Evolutionary conservation across 1,140 invertebrate species (phyloP), one percentile per base, ranked within the genome.

Genomic region (Popillia japonica): DNA sequence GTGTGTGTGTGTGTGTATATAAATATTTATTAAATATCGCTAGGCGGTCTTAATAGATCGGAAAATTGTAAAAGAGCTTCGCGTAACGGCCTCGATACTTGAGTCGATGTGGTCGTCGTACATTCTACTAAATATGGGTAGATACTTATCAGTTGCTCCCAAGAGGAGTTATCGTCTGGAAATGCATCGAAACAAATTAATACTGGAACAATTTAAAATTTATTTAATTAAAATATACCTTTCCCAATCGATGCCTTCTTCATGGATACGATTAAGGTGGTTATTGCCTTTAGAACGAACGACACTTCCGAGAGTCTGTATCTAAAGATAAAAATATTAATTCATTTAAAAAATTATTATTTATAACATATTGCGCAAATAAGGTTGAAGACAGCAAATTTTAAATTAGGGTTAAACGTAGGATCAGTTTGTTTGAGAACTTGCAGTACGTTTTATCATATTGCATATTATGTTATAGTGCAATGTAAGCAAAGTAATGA

Each of bases 251-350:
- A 94, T 72, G 96, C 96, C 85, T 96, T 96, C 87, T 98, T 97
- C 86, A 99, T 91, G 7, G 96, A 97, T 23, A 95, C 92, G 3
- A 98, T 92, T 20, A 99, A 89, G 0, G 97, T 98, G 9, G 96
- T 95, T 73, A 99, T 93, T 61, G 97, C 97, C 89, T 98, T 97
- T 40, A 99, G 86, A n/a, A 98, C 97, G 88, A 98, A 98, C 48
- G 96, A 96, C 86, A 99, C 97, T 89, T 99, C 98, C 3, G 96
- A 97, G 75, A 98, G 89, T 77, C 97, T 90, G 83, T 98, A 96
- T 86, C 97, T 98, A 87, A 78, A 89, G 89, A n/a, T n/a, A n/a
- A n/a, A n/a, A n/a, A n/a, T n/a, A n/a, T n/a, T n/a, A n/a, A n/a
- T n/a, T n/a, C n/a, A n/a, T n/a, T n/a, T n/a, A n/a, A n/a, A n/a